Evolutionary conservation across 2,797 vertebrate species (phyloP), one percentile per base, ranked within the genome.

Genomic region (Ibycter americanus): DNA sequence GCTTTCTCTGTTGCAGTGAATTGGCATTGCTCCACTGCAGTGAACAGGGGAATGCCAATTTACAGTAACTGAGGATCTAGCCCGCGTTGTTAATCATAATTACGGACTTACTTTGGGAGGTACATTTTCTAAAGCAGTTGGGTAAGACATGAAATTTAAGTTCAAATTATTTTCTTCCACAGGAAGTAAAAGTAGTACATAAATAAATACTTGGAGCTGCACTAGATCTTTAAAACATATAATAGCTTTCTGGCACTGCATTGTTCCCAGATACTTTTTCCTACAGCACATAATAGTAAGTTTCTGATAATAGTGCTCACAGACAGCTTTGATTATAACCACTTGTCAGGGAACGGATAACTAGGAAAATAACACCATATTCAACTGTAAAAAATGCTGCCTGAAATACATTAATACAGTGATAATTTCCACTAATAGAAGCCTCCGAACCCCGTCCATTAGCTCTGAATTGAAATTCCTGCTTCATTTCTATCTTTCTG

Each of bases 291-390:
- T 95, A 96, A 92, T 96, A 97, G 96, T 96, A 97, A 97, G 82
- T 95, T 96, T 87, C 89, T 97, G 96, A 93, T 97, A 90, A 97
- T 87, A 94, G 93, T 73, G 87, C 94, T 96, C 95, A 96, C 96
- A 96, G 96, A 97, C 93, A 97, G 95, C 94, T 96, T 93, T 96
- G 95, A 97, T 97, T 97, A 97, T 97, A 97, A 96, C 88, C 96
- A 87, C 92, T 97, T 95, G 92, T 96, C 95, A 95, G 42, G 56
- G 96, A 96, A 93, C 71, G 91, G 96, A 87, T 95, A 86, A 76
- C 89, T 83, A 87, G 93, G 93, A 97, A 98, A 98, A 98, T 95
- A 93, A 93, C 87, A 95, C 95, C 80, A 17, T 68, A 87, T 95
- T 97, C 96, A 97, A 93, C 94, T 91, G 89, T 79, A 95, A 90